phyloP scores from a whole-genome alignment of 2,888 invertebrate species.

The Pherbina coryleti region DNA sequence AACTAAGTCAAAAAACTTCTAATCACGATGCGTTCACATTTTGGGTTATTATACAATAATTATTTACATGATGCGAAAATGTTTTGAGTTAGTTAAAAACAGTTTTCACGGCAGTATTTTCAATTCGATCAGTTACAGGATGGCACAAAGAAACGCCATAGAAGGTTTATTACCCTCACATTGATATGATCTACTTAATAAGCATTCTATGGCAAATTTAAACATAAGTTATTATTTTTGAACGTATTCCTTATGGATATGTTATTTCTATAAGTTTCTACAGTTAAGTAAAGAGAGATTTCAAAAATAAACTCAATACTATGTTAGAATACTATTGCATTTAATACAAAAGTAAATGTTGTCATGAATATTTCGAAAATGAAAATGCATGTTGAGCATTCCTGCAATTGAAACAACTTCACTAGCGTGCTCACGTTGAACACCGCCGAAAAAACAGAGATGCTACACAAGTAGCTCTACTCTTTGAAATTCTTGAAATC shows the following conservation, averaged over 20 bases:
- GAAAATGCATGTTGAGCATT: too few species aligned
- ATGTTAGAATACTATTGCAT: not conserved
- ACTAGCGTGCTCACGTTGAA: too few species aligned
- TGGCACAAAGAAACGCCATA: slow-evolving; percentile 41
- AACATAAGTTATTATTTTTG: not conserved
- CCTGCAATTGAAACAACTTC: too few species aligned
- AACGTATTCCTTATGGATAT: not conserved
- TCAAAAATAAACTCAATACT: not conserved
- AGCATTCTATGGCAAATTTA: not conserved
- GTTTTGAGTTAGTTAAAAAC: slow-evolving; percentile 56
- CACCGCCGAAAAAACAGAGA: too few species aligned
- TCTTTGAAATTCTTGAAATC: slow-evolving; percentile 7
- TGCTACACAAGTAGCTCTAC: not conserved
- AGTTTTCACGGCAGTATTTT: slow-evolving; percentile 54
- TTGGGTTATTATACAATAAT: slow-evolving; percentile 36
- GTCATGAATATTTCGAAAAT: too few species aligned
- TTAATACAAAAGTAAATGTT: too few species aligned
- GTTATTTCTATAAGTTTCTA: slow-evolving; percentile 9
- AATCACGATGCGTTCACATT: slow-evolving; percentile 36
- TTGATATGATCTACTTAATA: not conserved
- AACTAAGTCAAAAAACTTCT: not conserved
- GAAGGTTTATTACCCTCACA: not conserved
- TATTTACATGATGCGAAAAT: slow-evolving; percentile 39
- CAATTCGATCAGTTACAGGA: slow-evolving; percentile 60
- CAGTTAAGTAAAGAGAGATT: slow-evolving; percentile 13